Evolutionary conservation across 2,888 invertebrate genomes (phyloP), one percentile per base, ranked within the genome.

Genomic region (Caenorhabditis plicata): DNA sequence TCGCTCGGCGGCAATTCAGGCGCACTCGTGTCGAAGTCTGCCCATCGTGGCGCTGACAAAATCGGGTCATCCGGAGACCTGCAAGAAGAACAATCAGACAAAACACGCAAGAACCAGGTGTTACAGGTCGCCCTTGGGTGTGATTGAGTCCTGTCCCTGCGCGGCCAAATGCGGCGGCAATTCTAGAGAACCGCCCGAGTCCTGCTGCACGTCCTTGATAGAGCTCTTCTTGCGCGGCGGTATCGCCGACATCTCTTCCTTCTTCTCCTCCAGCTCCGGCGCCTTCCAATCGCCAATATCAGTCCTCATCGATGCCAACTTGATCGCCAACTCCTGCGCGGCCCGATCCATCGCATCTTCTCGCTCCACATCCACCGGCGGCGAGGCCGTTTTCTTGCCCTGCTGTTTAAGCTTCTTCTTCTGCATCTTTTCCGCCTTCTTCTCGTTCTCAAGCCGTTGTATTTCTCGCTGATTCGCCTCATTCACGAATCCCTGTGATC

Each of bases 271-370:
- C 55, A 53, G 41, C 15, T 49, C 55, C 3, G 56, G 55, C 5
- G 74, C 73, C 33, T 71, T 68, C 69, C 72, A 76, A 29, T 68
- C 73, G 33, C 46, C 74, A 31, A 66, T 68, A 47, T 71, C 68
- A n/a, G 64, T 57, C 25, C 69, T 55, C 50, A 58, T 73, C 1
- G 46, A 54, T 7, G 76, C 73, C 52, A 79, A 60, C 38, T 77
- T 75, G 29, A 65, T 68, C 2, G 71, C 79, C 45, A 79, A 53
- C 32, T 76, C 79, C 48, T 75, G 74, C 3, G 79, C 76, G 8
- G 68, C 70, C 32, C 66, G 53, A 38, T 80, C 78, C 73, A 79
- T 69, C 23, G 72, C 74, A 41, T 75, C 73, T 40, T 79, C 78
- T 19, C 73, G 63, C 20, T 77, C 66, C 7, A 72, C 73, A 48